A percentile compares a stretch with the other conserved stretches of the same genome.
phyloP scores from a whole-genome alignment of 2,113 vertebrate species.

The Pachyramphus minor region DNA sequence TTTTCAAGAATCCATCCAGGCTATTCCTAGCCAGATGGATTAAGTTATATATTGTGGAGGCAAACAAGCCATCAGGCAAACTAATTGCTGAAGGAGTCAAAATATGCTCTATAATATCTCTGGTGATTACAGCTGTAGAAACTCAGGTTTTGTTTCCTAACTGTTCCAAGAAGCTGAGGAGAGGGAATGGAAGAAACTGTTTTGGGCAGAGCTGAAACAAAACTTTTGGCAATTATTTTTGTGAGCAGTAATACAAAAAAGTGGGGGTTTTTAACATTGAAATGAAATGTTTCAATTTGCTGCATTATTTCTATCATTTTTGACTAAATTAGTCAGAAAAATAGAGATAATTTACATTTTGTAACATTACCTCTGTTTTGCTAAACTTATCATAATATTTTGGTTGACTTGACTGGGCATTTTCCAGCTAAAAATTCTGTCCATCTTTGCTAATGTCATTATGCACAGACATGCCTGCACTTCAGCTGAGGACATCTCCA shows the following conservation, averaged over 20 bases:
- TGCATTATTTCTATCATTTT: not conserved
- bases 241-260: not conserved
- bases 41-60: conserved; percentile 5
- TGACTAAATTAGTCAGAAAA: not conserved
- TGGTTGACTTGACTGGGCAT: not conserved
- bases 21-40: conserved; percentile 39
- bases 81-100: conserved; percentile 32
- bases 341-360: not conserved
- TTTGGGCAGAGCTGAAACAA: conserved; percentile 40
- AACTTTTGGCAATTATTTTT: conserved; percentile 6
- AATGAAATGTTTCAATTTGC: not conserved
- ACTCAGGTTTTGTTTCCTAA: conserved; percentile 33
- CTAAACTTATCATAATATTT: not conserved
- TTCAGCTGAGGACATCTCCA: not conserved
- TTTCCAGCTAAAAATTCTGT: not conserved
- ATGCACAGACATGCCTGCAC: not conserved
- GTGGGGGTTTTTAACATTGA: not conserved
- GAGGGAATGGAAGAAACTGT: conserved; percentile 22
- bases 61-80: not conserved
- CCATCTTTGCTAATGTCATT: not conserved
- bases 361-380: not conserved
- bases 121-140: conserved; percentile 52
- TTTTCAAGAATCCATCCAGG: conserved; percentile 23
- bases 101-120: conserved; percentile 28
- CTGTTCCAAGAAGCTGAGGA: conserved; percentile 45